A percentile compares a stretch with the other conserved stretches of the same genome.
phyloP scores from a whole-genome alignment of 2,888 invertebrate species.

The Pyrrhosoma nymphula region DNA sequence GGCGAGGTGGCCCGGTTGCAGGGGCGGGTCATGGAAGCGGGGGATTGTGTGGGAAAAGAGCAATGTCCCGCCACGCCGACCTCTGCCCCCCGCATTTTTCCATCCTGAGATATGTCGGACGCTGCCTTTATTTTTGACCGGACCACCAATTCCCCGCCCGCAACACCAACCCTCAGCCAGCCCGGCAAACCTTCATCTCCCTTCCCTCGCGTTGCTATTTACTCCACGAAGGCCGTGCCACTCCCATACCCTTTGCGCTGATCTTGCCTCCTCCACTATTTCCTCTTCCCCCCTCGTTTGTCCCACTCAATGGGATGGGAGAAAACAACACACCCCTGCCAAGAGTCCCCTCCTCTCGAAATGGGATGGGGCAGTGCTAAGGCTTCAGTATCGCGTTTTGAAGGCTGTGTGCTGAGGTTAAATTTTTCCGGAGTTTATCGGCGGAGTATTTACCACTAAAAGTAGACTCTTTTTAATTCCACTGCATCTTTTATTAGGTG shows the following conservation, averaged over 20 bases:
- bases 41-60: neutral
- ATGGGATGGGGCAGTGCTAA: too few relatives aligned
- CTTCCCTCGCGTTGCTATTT: neutral
- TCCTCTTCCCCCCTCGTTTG: neutral
- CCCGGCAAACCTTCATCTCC: neutral
- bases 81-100: neutral
- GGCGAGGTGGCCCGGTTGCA: neutral
- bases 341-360: neutral
- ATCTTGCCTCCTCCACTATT: neutral
- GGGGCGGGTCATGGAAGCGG: neutral
- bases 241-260: neutral
- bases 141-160: neutral
- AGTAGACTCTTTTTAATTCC: too few relatives aligned
- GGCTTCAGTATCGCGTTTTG: too few relatives aligned
- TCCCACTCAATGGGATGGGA: neutral
- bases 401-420: too few relatives aligned
- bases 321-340: neutral
- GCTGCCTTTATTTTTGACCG: slow-evolving; percentile 23
- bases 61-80: neutral
- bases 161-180: neutral
- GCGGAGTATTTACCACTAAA: too few relatives aligned
- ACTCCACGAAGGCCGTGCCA: neutral
- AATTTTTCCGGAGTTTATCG: too few relatives aligned
- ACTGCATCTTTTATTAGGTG: too few relatives aligned
- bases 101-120: slow-evolving; percentile 21